phyloP scores from a whole-genome alignment of 2,797 vertebrate genomes.

The Enteromius thamalakanensis region DNA sequence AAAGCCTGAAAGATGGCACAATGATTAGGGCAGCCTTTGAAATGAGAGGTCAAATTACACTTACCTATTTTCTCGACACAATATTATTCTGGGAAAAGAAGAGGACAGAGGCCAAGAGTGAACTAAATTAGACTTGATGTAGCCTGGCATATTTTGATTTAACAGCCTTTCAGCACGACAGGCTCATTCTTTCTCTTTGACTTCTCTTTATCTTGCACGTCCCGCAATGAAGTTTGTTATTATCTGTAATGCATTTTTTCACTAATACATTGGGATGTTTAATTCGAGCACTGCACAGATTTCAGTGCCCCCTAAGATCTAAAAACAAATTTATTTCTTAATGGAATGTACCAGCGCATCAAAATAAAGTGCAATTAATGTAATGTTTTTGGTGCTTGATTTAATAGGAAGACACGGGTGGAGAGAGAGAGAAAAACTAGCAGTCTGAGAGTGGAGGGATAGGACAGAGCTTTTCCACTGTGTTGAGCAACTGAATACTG shows the following conservation, averaged over 20 bases:
- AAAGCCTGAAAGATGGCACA: conserved; percentile 20
- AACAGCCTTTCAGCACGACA: conserved; percentile 14
- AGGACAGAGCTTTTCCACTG: not conserved
- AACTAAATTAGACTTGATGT: conserved; percentile 45
- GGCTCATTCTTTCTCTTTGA: conserved; percentile 30
- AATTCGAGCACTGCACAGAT: conserved; percentile 49
- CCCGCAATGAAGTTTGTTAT: conserved; percentile 32
- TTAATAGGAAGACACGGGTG: conserved; percentile 63
- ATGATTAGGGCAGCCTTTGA: conserved; percentile 16
- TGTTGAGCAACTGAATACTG: not conserved
- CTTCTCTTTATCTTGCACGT: conserved; percentile 6
- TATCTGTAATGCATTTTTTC: conserved; percentile 48
- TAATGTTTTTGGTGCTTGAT: conserved; percentile 60
- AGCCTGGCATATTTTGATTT: conserved; percentile 40
- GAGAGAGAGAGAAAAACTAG: conserved; percentile 1
- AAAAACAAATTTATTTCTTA: conserved; percentile 65
- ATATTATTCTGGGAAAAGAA: conserved; percentile 32
- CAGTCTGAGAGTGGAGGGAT: not conserved
- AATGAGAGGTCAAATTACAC: conserved; percentile 27
- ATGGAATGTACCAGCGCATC: conserved; percentile 61
- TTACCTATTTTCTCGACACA: conserved; percentile 25
- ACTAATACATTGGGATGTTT: conserved; percentile 48
- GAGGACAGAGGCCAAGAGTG: conserved; percentile 17
- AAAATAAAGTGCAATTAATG: conserved; percentile 65
- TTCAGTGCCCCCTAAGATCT: conserved; percentile 56